Evolutionary conservation across 2,888 invertebrate species (phyloP), one percentile per base, ranked within the genome.

Genomic region (Tenthredo distinguenda): DNA sequence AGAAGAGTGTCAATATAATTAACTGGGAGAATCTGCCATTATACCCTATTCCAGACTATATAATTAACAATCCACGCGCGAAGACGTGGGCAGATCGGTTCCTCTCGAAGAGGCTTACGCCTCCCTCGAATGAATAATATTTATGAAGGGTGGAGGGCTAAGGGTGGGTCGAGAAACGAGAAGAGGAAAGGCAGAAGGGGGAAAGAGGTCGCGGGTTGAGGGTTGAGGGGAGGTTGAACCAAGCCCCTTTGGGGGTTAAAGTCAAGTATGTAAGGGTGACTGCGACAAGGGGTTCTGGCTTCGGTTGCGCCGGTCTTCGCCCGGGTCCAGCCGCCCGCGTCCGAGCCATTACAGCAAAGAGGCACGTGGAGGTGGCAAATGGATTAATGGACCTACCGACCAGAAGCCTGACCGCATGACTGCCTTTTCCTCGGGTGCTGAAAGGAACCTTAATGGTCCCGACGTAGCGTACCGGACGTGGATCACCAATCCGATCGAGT

Each of bases 321-420:
- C 68, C 31, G 31, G 47, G 34, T 47, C 43, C 68, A 21, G 65
- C 18, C 47, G 26, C 68, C 31, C 83, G 81, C 83, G 83, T 31
- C 81, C 83, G 83, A 71, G 18, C 83, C 83, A 83, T 83, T 83
- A 83, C 40, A 68, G 55, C 65, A 55, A 82, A 68, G 65, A 68
- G 82, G 68, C 81, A 65, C 81, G 81, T 68, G 68, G 83, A 83
- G 83, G 83, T 83, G 83, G 68, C 83, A 83, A 83, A 83, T 83
- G 83, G 83, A 83, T 83, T 83, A 83, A 83, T 83, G 83, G 83
- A 83, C 83, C 68, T 68, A 40, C 47, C 65, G 83, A 83, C 83
- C 83, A 83, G 83, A 83, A 62, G 47, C 68, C 83, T 34, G 50
- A 83, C 83, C 83, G 68, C 83, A 83, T 83, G 68, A 47, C 83